Conservation (phyloP, 2,797 vertebrate species). For the Corythornis leucogaster region DNA sequence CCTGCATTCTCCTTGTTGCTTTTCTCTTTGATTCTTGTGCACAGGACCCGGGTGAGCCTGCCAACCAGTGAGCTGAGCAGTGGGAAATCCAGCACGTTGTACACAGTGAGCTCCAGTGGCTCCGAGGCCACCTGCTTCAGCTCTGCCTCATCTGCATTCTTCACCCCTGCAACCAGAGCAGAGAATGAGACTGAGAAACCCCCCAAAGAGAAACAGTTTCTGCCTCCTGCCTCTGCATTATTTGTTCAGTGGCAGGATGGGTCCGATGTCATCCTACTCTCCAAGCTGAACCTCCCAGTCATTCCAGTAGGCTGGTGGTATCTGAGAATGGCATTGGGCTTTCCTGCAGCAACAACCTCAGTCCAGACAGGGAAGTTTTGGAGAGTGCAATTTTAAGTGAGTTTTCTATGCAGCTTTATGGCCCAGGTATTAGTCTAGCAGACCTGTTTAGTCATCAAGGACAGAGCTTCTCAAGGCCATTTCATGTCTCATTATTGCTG, state of each 20-base stretch:
- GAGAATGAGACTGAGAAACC: neutral
- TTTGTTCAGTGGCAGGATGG: neutral
- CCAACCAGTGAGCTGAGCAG: constrained; percentile 88
- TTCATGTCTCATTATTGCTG: neutral
- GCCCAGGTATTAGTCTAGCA: neutral
- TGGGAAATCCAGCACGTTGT: constrained; percentile 92
- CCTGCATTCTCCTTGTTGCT: constrained; percentile 58
- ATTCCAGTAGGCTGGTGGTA: accelerated
- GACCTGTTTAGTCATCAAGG: neutral
- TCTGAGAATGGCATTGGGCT: neutral
- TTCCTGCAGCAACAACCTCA: neutral
- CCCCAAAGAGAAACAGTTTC: neutral
- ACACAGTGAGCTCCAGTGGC: constrained; percentile 89
- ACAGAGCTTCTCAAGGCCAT: neutral
- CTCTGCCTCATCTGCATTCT: constrained; percentile 92
- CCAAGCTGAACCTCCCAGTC: neutral
- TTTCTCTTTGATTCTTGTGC: constrained; percentile 86
- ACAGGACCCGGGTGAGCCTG: constrained; percentile 87
- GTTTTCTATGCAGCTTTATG: neutral
- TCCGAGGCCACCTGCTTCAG: constrained; percentile 89
- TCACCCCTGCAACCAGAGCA: constrained; percentile 84
- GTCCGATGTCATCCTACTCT: neutral
- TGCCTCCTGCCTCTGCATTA: neutral
- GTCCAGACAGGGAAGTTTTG: neutral
- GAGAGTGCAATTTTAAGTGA: neutral